These are phyloP conservation scores for Merops nubicus DNA, from an alignment of 2,113 vertebrate genomes.

Conservation along the genomic window DNA sequence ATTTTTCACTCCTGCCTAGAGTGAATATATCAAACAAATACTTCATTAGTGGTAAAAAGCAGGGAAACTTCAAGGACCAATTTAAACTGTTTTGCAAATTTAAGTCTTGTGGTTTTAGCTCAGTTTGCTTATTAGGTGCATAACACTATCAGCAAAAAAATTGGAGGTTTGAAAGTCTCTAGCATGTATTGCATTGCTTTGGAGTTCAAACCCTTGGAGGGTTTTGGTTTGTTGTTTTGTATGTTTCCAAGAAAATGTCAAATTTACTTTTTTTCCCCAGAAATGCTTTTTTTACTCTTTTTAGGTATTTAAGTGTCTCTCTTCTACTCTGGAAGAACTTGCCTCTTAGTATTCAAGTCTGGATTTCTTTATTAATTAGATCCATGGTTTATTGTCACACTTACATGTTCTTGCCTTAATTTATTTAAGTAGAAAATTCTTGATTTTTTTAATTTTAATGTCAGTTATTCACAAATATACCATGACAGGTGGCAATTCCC, in stretches of 20 bases:
- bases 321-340: background rate
- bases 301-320: background rate
- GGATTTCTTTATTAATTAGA: background rate
- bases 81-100: background rate
- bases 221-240: background rate
- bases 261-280: background rate
- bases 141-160: background rate
- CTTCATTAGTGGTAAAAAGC: background rate
- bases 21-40: background rate
- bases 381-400: rapidly evolving
- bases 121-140: background rate
- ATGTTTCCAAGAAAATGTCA: background rate
- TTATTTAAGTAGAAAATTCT: background rate
- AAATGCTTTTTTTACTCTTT: background rate
- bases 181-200: background rate
- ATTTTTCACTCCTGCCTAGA: background rate
- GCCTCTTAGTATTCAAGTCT: background rate
- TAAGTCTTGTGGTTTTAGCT: background rate
- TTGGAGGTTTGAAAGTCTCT: background rate
- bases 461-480: background rate
- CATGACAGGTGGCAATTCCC: background rate
- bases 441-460: background rate
- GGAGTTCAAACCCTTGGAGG: background rate
- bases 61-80: background rate
- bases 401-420: background rate